These are phyloP conservation scores for Nomada hirtipes DNA, from an alignment of 2,888 invertebrate genomes.

Conservation along the genomic window DNA sequence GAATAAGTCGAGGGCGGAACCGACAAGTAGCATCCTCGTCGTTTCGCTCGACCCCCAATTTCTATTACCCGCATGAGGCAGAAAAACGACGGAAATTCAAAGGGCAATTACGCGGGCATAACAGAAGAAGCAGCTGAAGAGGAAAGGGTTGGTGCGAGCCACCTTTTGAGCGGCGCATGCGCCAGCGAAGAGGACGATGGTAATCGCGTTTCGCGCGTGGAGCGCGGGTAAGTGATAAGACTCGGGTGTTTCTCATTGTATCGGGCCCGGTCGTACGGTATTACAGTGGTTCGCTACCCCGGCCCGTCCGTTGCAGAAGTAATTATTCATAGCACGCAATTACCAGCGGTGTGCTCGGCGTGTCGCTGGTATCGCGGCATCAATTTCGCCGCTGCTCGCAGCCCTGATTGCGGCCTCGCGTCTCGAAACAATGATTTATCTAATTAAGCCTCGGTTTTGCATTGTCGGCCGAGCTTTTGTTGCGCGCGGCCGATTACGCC, in stretches of 20 bases:
- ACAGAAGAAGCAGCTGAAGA: not conserved
- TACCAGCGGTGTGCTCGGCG: slow-evolving; percentile 74
- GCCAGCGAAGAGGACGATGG: slow-evolving; percentile 26
- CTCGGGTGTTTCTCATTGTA: slow-evolving; percentile 11
- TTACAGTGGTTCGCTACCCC: slow-evolving; percentile 62
- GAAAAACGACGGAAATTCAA: too few species aligned
- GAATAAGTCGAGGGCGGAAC: too few species aligned
- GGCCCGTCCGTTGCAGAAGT: slow-evolving; percentile 65
- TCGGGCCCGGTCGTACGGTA: slow-evolving; percentile 14
- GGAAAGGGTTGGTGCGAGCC: not conserved
- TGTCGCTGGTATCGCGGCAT: slow-evolving; percentile 77
- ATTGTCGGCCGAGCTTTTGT: slow-evolving; percentile 75
- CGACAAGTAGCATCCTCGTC: too few species aligned
- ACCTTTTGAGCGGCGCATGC: not conserved
- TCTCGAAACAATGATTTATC: slow-evolving; percentile 82
- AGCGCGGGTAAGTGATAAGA: slow-evolving; percentile 37
- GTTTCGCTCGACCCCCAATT: too few species aligned
- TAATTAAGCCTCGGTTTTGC: slow-evolving; percentile 80
- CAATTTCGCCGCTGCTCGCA: slow-evolving; percentile 75
- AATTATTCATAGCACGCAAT: slow-evolving; percentile 83
- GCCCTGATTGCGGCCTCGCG: slow-evolving; percentile 77
- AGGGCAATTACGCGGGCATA: too few species aligned
- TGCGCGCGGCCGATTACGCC: slow-evolving; percentile 68
- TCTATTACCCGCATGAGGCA: too few species aligned
- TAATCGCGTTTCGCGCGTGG: slow-evolving; percentile 22